These are phyloP conservation scores for Dryocosmus kuriphilus DNA, from an alignment of 2,888 invertebrate species.

Conservation along the genomic window DNA sequence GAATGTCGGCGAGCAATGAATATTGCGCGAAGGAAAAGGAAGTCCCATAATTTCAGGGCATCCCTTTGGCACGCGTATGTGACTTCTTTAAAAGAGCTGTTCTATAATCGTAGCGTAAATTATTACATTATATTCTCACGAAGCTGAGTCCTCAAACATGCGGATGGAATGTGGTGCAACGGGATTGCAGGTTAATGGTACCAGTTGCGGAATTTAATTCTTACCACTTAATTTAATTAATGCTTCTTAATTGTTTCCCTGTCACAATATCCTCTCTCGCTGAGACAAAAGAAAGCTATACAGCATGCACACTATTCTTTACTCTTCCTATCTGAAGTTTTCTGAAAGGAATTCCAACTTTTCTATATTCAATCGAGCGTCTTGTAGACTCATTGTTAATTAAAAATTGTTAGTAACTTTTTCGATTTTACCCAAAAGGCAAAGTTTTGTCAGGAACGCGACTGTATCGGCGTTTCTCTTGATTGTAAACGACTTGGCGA, in stretches of 20 bases:
- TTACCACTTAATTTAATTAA: conserved; percentile 37
- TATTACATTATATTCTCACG: conserved; percentile 62
- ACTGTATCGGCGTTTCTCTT: conserved; percentile 14
- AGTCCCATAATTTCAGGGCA: conserved; percentile 7
- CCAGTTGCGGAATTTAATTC: conserved; percentile 29
- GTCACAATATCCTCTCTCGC: not conserved
- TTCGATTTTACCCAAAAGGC: not conserved
- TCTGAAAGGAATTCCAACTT: not conserved
- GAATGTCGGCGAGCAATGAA: not conserved
- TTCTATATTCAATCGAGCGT: not conserved
- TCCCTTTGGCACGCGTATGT: conserved; percentile 30
- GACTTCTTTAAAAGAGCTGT: not conserved
- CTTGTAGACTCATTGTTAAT: not conserved
- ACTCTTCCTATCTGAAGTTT: not conserved
- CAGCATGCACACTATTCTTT: not conserved
- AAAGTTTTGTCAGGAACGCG: not conserved
- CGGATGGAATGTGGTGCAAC: conserved; percentile 48
- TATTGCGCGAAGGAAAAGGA: not conserved
- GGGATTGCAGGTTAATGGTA: conserved; percentile 43
- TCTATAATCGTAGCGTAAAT: conserved; percentile 37
- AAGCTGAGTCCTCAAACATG: conserved; percentile 50
- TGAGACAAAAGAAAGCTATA: not conserved
- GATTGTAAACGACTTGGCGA: conserved; percentile 13
- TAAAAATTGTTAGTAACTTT: not conserved
- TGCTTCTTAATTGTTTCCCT: conserved; percentile 18